These are phyloP conservation scores for Marcusenius ussheri DNA, from an alignment of 2,113 vertebrate genomes.

Conservation along the genomic window DNA sequence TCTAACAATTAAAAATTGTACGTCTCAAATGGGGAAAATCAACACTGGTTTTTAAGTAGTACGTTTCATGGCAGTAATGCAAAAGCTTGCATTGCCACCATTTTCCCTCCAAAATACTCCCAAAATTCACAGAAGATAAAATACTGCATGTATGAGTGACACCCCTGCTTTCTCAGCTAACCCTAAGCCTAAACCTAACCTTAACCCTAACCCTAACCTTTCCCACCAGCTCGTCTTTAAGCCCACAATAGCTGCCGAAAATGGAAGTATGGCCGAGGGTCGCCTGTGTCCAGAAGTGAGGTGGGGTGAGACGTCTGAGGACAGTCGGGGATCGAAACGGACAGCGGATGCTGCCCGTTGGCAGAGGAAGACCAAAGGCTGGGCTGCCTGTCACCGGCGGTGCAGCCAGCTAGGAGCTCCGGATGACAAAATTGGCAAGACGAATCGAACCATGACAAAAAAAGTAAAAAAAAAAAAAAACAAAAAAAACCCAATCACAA, in stretches of 20 bases:
- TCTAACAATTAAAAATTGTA: background rate
- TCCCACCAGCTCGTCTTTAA: background rate
- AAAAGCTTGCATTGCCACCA: background rate
- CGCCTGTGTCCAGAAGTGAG: background rate
- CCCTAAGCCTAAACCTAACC: no score
- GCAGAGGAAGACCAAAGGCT: constrained; percentile 36
- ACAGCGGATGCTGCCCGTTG: constrained; percentile 13
- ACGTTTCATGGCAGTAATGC: background rate
- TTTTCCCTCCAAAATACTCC: background rate
- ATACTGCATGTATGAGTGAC: background rate
- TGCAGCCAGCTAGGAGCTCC: constrained; percentile 25
- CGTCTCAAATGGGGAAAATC: background rate
- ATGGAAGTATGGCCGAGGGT: background rate
- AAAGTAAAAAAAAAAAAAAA: constrained; percentile 21
- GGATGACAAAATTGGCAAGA: constrained; percentile 36
- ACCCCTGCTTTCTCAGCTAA: background rate
- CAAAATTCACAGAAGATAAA: background rate
- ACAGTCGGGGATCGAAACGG: background rate
- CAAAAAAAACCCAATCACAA: constrained; percentile 17
- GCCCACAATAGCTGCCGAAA: constrained; percentile 50
- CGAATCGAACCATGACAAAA: constrained; percentile 23
- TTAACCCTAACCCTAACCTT: no score
- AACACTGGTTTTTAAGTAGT: background rate
- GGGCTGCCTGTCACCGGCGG: constrained; percentile 36
- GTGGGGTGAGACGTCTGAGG: background rate